Percentiles rank a stretch among this genome's conserved stretches.
Evolutionary conservation across 2,113 vertebrate species (phyloP).

Genomic region (Tylochromis polylepis): DNA sequence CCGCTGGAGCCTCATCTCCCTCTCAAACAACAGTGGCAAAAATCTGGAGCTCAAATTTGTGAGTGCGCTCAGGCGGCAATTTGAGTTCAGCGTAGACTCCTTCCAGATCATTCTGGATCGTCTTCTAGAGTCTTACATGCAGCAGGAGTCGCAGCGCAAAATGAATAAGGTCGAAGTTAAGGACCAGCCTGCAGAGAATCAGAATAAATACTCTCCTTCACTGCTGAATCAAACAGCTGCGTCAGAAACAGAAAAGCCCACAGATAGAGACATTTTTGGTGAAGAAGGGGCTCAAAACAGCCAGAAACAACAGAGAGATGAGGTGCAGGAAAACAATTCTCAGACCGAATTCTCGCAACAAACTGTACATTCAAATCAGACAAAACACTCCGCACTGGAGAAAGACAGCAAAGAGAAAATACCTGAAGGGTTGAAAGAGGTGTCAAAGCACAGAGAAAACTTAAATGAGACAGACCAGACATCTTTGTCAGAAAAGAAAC

Average conservation of each 20-base stretch:
- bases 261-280: neutral
- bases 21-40: constrained; percentile 95
- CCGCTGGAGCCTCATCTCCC: constrained; percentile 95
- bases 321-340: constrained; percentile 25
- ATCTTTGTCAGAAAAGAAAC: neutral
- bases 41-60: constrained; percentile 97
- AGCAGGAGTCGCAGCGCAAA: constrained; percentile 61
- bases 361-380: constrained; percentile 5
- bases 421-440: constrained; percentile 11
- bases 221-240: neutral
- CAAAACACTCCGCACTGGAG: neutral
- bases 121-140: constrained; percentile 80
- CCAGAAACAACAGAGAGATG: constrained; percentile 7
- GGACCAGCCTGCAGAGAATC: constrained; percentile 7
- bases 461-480: neutral
- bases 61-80: constrained; percentile 84
- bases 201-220: constrained; percentile 11
- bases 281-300: neutral
- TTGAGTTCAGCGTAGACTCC: constrained; percentile 97
- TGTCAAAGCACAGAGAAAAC: neutral
- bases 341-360: constrained; percentile 27
- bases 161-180: constrained; percentile 27
- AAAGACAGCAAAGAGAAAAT: constrained; percentile 4
- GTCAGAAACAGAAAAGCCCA: constrained; percentile 13
- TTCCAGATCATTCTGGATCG: constrained; percentile 93